A percentile compares a stretch with the other conserved stretches of the same genome.
Evolutionary conservation across 2,797 vertebrate species (phyloP).

Genomic region (Propithecus perrieri): DNA sequence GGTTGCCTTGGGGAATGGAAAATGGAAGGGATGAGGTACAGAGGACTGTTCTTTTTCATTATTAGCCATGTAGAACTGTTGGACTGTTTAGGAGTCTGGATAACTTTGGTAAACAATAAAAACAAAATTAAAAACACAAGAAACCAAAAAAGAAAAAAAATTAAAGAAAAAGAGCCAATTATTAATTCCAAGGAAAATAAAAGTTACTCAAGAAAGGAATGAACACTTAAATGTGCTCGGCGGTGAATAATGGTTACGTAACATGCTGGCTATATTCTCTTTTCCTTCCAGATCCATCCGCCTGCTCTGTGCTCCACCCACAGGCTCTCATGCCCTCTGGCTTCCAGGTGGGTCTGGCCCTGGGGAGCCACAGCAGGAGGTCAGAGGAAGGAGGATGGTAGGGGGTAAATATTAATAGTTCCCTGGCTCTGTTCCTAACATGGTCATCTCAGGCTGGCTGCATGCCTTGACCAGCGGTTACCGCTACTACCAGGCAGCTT

Average conservation of each 20-base stretch:
- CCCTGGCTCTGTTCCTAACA: neutral
- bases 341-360: neutral
- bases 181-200: conserved; percentile 40
- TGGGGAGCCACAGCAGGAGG: neutral
- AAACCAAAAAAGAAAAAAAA: neutral
- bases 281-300: neutral
- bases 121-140: conserved; percentile 25
- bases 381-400: neutral
- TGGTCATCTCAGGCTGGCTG: neutral
- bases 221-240: neutral
- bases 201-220: conserved; percentile 35
- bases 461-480: neutral
- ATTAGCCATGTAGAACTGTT: neutral
- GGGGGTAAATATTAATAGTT: neutral
- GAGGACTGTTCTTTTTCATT: neutral
- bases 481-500: neutral
- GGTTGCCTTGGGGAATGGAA: neutral
- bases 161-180: conserved; percentile 38
- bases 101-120: neutral
- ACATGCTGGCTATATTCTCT: neutral
- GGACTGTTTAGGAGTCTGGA: neutral
- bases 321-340: neutral
- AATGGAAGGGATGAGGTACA: neutral
- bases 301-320: neutral
- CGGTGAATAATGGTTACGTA: conserved; percentile 1